Evolutionary conservation across 2,888 invertebrate genomes (phyloP).

Genomic region (Cantharis lateralis): DNA sequence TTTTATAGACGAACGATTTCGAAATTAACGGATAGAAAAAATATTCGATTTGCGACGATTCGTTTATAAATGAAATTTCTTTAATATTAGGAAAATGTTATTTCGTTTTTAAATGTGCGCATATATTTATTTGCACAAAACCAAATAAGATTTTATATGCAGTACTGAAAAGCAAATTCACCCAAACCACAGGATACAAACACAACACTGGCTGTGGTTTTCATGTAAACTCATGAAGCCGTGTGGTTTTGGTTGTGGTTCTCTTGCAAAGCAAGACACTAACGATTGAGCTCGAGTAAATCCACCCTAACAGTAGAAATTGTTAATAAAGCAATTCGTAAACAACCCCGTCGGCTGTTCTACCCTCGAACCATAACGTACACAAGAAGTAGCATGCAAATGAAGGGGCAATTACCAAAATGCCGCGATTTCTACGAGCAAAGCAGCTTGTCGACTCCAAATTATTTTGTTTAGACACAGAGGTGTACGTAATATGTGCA

Average conservation of each 20-base stretch:
- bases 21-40: background rate
- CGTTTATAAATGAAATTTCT: background rate
- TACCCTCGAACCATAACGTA: constrained; percentile 21
- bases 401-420: constrained; percentile 29
- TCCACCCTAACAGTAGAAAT: constrained; percentile 26
- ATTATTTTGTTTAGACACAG: constrained; percentile 54
- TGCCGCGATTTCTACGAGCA: constrained; percentile 34
- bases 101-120: constrained; percentile 8
- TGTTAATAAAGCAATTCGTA: constrained; percentile 32
- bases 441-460: constrained; percentile 48
- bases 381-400: constrained; percentile 29
- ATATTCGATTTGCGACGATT: background rate
- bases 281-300: constrained; percentile 25
- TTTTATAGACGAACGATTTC: background rate
- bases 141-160: constrained; percentile 31
- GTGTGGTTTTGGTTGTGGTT: constrained; percentile 49
- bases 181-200: constrained; percentile 45
- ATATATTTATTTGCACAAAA: constrained; percentile 20
- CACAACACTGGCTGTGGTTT: constrained; percentile 49
- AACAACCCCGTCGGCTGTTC: constrained; percentile 22
- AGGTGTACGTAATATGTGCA: constrained; percentile 52
- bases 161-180: constrained; percentile 37
- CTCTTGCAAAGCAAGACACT: constrained; percentile 40
- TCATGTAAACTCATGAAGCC: constrained; percentile 54
- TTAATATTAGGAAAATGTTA: background rate